Evolutionary conservation across 1,140 invertebrate genomes (phyloP).

Genomic region (Daktulosphaira vitifoliae): DNA sequence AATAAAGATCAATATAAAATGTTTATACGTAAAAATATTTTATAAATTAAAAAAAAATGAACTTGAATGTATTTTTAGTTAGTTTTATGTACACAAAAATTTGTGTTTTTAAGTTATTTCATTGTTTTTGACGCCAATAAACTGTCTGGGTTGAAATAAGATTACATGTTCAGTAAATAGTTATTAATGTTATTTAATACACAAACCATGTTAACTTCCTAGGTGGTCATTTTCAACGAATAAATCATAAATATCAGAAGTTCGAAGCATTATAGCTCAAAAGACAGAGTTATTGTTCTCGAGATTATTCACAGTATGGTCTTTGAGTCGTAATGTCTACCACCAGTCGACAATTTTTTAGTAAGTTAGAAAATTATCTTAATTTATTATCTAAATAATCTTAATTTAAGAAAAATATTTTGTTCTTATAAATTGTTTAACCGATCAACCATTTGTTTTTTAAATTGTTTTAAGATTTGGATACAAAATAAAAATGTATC

Average conservation of each 20-base stretch:
- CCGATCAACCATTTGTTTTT: too few species aligned
- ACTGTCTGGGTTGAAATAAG: constrained; percentile 27
- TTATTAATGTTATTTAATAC: constrained; percentile 6
- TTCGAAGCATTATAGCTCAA: background rate
- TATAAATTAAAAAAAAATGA: too few species aligned
- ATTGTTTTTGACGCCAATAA: constrained; percentile 18
- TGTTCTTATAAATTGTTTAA: too few species aligned
- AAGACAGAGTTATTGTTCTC: background rate
- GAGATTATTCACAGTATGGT: constrained; percentile 32
- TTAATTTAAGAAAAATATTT: too few species aligned
- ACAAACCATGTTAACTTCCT: constrained; percentile 14
- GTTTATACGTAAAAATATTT: too few species aligned
- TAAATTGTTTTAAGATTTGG: too few species aligned
- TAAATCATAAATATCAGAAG: constrained; percentile 32
- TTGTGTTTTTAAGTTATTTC: too few species aligned
- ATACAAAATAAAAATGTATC: too few species aligned
- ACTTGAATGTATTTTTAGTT: too few species aligned
- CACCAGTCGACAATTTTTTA: constrained; percentile 11
- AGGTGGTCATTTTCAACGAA: constrained; percentile 1
- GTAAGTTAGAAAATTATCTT: constrained; percentile 17
- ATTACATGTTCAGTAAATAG: constrained; percentile 1
- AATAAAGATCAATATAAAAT: too few species aligned
- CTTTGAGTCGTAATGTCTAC: constrained; percentile 33
- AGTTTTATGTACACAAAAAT: too few species aligned
- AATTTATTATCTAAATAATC: too few species aligned